These are phyloP conservation scores for Mimas tiliae DNA, from an alignment of 2,888 invertebrate genomes.

Conservation along the genomic window DNA sequence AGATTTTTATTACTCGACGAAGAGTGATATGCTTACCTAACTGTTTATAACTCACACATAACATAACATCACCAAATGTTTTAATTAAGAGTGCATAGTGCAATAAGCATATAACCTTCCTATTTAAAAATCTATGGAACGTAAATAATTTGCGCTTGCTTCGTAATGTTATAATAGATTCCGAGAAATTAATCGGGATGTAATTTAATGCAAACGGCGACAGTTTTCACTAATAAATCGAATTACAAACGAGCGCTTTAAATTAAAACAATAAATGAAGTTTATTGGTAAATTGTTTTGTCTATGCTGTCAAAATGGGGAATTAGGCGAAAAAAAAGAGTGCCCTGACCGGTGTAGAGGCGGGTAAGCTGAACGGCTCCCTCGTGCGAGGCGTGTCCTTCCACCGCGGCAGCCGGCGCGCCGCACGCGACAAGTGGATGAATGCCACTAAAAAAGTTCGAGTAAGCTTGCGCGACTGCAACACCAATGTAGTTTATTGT, in stretches of 20 bases:
- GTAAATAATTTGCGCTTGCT: neutral
- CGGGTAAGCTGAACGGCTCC: constrained; percentile 86
- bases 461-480: constrained; percentile 83
- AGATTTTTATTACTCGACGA: constrained; percentile 9
- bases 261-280: constrained; percentile 20
- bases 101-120: constrained; percentile 9
- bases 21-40: neutral
- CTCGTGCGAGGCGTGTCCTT: constrained; percentile 87
- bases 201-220: neutral
- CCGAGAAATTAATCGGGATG: neutral
- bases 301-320: constrained; percentile 65
- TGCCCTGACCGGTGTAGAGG: constrained; percentile 87
- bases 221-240: constrained; percentile 12
- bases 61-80: no score
- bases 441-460: constrained; percentile 90
- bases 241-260: constrained; percentile 14
- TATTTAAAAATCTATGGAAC: neutral
- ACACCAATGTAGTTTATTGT: constrained; percentile 29
- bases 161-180: neutral
- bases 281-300: constrained; percentile 47
- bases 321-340: constrained; percentile 86
- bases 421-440: constrained; percentile 86
- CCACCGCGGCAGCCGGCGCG: constrained; percentile 84
- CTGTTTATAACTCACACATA: constrained; percentile 22
- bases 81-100: neutral